Evolutionary conservation across 2,888 invertebrate species (phyloP).

Genomic region (Chironomus tentans): DNA sequence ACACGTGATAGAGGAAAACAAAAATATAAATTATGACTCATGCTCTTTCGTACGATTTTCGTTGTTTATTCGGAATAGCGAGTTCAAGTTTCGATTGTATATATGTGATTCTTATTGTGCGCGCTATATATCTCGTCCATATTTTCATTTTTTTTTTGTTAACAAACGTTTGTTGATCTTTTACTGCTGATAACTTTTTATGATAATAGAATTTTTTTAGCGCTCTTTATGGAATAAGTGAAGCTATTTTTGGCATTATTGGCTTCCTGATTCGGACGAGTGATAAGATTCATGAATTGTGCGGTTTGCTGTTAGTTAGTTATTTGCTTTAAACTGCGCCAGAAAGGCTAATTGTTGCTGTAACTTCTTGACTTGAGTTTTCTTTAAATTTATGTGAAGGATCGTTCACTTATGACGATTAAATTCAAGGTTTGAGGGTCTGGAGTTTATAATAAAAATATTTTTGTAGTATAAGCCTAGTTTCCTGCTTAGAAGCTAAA

Average conservation of each 20-base stretch:
- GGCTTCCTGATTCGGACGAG: background rate
- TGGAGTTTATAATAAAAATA: no score
- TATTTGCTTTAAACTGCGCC: no score
- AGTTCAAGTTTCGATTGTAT: background rate
- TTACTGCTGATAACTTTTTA: background rate
- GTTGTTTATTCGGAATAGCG: background rate
- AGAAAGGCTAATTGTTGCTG: no score
- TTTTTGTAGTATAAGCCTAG: no score
- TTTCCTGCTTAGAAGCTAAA: no score
- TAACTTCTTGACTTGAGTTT: no score
- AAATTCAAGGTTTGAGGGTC: no score
- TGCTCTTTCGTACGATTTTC: background rate
- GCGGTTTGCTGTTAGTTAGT: no score
- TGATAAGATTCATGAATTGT: background rate
- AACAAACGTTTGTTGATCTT: background rate
- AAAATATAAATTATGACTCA: conserved; percentile 23
- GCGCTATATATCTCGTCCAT: background rate
- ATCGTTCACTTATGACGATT: no score
- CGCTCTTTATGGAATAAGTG: background rate
- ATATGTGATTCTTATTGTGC: no score
- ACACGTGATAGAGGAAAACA: conserved; percentile 23
- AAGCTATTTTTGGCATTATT: background rate
- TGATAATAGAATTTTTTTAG: background rate
- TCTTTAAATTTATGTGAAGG: no score
- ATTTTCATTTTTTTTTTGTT: no score